Conservation (phyloP, 23 tunicate species). For the Halocynthia roretzi region DNA sequence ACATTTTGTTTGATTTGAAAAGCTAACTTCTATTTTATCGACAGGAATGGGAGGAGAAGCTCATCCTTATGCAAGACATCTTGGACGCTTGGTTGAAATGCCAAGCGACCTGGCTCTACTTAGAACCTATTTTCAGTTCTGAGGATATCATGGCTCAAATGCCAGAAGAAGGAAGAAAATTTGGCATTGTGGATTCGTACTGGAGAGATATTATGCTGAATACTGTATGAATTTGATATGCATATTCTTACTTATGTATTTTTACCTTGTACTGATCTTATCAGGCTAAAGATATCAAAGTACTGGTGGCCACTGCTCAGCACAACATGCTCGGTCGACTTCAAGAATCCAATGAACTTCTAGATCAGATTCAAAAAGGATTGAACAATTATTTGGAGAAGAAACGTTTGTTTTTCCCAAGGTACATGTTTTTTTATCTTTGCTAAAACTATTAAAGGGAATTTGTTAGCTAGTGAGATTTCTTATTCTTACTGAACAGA, state of each 20-base stretch:
- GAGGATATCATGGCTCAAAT: slow-evolving; percentile 98
- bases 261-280: neutral
- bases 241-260: neutral
- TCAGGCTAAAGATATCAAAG: slow-evolving; percentile 80
- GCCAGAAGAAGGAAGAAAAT: slow-evolving; percentile 98
- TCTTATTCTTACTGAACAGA: neutral
- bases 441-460: neutral
- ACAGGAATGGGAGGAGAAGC: slow-evolving; percentile 97
- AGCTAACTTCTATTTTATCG: neutral
- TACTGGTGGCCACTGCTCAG: slow-evolving; percentile 90
- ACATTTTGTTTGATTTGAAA: neutral
- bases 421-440: slow-evolving; percentile 22
- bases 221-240: slow-evolving; percentile 30
- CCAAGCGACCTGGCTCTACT: slow-evolving; percentile 96
- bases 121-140: slow-evolving; percentile 96
- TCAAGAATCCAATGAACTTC: slow-evolving; percentile 68
- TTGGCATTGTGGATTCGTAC: slow-evolving; percentile 87
- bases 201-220: slow-evolving; percentile 92
- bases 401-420: slow-evolving; percentile 80
- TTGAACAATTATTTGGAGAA: slow-evolving; percentile 90
- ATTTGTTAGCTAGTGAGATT: neutral
- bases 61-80: slow-evolving; percentile 92
- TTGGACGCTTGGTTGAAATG: slow-evolving; percentile 94
- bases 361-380: slow-evolving; percentile 92
- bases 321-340: slow-evolving; percentile 83